Percentiles rank a stretch among this genome's conserved stretches.
Evolutionary conservation across 1,140 invertebrate genomes (phyloP).

Genomic region (Microplitis mediator): DNA sequence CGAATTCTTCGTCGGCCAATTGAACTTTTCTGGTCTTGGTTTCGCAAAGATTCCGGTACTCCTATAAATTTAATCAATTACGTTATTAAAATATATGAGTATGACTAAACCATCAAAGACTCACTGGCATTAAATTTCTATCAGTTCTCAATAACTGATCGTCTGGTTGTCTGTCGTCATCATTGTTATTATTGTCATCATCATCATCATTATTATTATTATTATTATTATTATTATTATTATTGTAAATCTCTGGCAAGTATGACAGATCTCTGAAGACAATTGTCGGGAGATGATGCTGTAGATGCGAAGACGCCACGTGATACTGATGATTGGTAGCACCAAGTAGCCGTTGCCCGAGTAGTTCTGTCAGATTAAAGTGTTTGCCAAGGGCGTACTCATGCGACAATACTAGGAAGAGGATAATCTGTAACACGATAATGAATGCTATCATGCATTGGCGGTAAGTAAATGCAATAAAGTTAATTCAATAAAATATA

Average conservation of each 20-base stretch:
- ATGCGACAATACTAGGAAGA: conserved; percentile 20
- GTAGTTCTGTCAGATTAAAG: conserved; percentile 31
- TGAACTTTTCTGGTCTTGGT: conserved; percentile 47
- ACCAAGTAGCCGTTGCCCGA: conserved; percentile 11
- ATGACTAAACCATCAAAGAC: conserved; percentile 9
- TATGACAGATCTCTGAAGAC: conserved; percentile 24
- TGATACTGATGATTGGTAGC: background rate
- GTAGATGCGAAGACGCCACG: background rate
- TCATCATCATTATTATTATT: background rate
- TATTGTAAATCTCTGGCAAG: conserved; percentile 34
- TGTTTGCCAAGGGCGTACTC: conserved; percentile 18
- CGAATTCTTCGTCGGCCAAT: conserved; percentile 51
- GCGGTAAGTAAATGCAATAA: conserved; percentile 16
- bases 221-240: conserved; percentile 13
- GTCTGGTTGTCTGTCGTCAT: background rate
- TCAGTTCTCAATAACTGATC: conserved; percentile 29
- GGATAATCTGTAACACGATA: conserved; percentile 30
- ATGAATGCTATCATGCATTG: conserved; percentile 8
- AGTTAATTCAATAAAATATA: background rate
- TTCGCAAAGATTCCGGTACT: conserved; percentile 58
- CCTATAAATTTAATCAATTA: conserved; percentile 36
- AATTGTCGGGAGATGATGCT: conserved; percentile 3
- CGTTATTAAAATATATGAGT: background rate
- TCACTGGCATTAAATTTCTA: conserved; percentile 39
- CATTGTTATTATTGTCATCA: background rate